These are phyloP conservation scores for Toxotes jaculatrix DNA, from an alignment of 2,113 vertebrate genomes.

Conservation along the genomic window DNA sequence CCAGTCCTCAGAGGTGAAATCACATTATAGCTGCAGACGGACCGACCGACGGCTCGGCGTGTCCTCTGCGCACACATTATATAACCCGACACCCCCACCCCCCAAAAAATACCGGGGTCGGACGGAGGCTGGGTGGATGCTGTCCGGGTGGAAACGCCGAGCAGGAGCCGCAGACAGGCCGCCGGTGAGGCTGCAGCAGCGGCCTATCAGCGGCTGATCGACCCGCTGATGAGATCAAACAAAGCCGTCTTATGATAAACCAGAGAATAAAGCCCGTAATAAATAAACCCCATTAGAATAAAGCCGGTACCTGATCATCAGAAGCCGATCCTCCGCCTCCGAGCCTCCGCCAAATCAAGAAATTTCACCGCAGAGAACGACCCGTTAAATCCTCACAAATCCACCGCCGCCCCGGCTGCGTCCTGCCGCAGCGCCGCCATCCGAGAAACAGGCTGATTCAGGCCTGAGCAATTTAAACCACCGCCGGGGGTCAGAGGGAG, in stretches of 20 bases:
- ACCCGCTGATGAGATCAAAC: conserved; percentile 45
- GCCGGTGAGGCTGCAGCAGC: conserved; percentile 29
- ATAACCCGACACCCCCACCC: conserved; percentile 34
- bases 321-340: conserved; percentile 22
- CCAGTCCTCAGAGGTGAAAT: not conserved
- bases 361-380: not conserved
- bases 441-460: conserved; percentile 16
- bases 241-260: conserved; percentile 42
- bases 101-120: not conserved
- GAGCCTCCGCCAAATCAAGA: not conserved
- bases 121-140: conserved; percentile 46
- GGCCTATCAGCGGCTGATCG: conserved; percentile 29
- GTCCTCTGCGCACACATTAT: conserved; percentile 72
- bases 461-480: not conserved
- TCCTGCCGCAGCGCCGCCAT: conserved; percentile 61
- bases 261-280: conserved; percentile 9
- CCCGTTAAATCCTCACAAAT: conserved; percentile 52
- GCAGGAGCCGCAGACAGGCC: conserved; percentile 1
- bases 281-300: conserved; percentile 45
- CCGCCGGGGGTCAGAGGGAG: not conserved
- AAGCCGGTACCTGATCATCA: conserved; percentile 64
- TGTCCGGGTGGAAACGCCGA: conserved; percentile 1
- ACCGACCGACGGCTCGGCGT: conserved; percentile 9
- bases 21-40: not conserved
- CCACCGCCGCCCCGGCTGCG: conserved; percentile 26